Evolutionary conservation across 1,140 invertebrate species (phyloP).

Genomic region (Orius insidiosus): DNA sequence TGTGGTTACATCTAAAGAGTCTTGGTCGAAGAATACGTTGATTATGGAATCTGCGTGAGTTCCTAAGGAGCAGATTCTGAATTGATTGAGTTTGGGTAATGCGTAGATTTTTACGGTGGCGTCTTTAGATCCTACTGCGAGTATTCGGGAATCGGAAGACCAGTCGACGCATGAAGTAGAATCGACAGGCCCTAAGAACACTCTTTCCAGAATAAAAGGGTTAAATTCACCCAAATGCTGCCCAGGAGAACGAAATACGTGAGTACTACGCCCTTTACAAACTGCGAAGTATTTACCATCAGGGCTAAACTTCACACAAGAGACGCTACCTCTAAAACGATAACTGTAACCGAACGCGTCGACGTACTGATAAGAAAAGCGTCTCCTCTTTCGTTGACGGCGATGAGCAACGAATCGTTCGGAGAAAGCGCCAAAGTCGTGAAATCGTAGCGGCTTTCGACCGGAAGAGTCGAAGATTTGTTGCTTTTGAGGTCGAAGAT

Average conservation of each 20-base stretch:
- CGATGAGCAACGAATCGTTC: conserved; percentile 65
- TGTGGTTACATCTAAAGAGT: conserved; percentile 64
- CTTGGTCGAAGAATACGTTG: conserved; percentile 71
- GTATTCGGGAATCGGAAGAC: conserved; percentile 71
- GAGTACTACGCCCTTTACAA: conserved; percentile 67
- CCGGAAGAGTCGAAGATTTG: conserved; percentile 66
- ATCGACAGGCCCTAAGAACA: conserved; percentile 62
- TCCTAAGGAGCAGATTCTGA: conserved; percentile 51
- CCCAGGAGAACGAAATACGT: conserved; percentile 74
- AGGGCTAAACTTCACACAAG: conserved; percentile 76
- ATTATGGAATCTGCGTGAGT: conserved; percentile 69
- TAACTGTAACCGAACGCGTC: conserved; percentile 64
- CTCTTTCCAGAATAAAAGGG: conserved; percentile 69
- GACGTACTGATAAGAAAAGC: conserved; percentile 74
- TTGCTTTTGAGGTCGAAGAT: conserved; percentile 87
- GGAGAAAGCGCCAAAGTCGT: conserved; percentile 69
- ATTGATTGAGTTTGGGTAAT: conserved; percentile 53
- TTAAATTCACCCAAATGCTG: conserved; percentile 63
- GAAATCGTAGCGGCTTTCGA: conserved; percentile 79
- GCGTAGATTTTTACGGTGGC: conserved; percentile 66
- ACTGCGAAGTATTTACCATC: conserved; percentile 88
- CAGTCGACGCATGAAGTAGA: conserved; percentile 74
- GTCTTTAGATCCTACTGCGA: conserved; percentile 76
- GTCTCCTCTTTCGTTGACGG: conserved; percentile 77
- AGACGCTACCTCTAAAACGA: conserved; percentile 59